Evolutionary conservation across 2,888 invertebrate genomes (phyloP), one percentile per base, ranked within the genome.

Genomic region (Sepioteuthis lessoniana): DNA sequence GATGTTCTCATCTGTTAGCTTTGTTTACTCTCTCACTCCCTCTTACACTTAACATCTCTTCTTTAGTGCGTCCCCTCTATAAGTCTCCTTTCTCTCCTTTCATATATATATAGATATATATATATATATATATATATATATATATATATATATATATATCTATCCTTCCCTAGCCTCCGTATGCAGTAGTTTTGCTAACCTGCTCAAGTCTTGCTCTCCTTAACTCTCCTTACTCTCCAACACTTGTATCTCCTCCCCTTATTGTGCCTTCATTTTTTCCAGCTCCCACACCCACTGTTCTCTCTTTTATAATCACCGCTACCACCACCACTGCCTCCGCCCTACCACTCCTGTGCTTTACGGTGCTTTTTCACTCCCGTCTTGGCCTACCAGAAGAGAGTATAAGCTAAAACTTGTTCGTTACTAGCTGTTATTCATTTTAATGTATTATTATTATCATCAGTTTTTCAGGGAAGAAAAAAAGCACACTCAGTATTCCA

Each of bases 201-300:
- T 91, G 42, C 46, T 31, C 31, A 38, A 31, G 37, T 91, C 25
- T 91, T 16, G 13, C 91, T 91, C 91, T 91, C 91, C n/a, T 46
- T 38, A 1, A 28, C 42, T 46, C 38, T 76, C n/a, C 76, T 76
- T 76, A 76, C 76, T 76, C 76, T 76, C 76, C 76, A 16, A 35
- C 91, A 31, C 42, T 91, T 91, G 13, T n/a, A 91, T 91, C 91
- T 91, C 91, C 76, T 76, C 76, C 76, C 76, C 35, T 76, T 76
- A 35, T 76, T 76, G 76, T 76, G 76, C n/a, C 76, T 76, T 76
- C n/a, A 76, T n/a, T 76, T 76, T 76, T 76, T 91, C 19, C 38
- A 31, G 16, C 38, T 38, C 91, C 16, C 91, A 31, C 91, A 21
- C 19, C 91, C n/a, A 28, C n/a, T 19, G 38, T 46, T 21, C 91